phyloP scores from a whole-genome alignment of 2,797 vertebrate genomes.

The Decapterus maruadsi region DNA sequence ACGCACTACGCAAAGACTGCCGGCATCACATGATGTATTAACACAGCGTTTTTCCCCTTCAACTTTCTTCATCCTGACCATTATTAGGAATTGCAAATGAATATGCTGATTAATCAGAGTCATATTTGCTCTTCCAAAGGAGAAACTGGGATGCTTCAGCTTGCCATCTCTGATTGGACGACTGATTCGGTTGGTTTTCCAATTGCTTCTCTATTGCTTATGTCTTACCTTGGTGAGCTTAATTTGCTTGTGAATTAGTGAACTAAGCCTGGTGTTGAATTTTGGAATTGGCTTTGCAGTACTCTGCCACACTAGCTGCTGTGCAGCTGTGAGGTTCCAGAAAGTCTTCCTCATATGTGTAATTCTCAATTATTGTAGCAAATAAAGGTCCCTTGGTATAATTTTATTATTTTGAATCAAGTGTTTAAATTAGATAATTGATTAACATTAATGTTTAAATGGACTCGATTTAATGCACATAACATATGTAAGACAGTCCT shows the following conservation, averaged over 20 bases:
- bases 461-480: not conserved
- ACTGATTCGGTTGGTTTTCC: not conserved
- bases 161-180: not conserved
- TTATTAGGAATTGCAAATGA: no score
- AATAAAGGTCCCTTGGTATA: not conserved
- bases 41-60: no score
- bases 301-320: no score
- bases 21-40: no score
- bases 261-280: no score
- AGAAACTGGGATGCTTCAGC: not conserved
- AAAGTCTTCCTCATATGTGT: no score
- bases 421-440: not conserved
- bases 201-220: no score
- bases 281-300: no score
- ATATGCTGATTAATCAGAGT: not conserved
- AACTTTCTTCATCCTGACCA: no score
- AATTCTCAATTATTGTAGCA: not conserved
- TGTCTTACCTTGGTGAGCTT: no score
- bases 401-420: not conserved
- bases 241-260: no score
- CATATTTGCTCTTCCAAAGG: not conserved
- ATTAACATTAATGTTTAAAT: not conserved
- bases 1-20: no score
- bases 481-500: not conserved
- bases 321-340: not conserved